phyloP scores from a whole-genome alignment of 1,140 invertebrate genomes.

The Gonatopus flavifemur region DNA sequence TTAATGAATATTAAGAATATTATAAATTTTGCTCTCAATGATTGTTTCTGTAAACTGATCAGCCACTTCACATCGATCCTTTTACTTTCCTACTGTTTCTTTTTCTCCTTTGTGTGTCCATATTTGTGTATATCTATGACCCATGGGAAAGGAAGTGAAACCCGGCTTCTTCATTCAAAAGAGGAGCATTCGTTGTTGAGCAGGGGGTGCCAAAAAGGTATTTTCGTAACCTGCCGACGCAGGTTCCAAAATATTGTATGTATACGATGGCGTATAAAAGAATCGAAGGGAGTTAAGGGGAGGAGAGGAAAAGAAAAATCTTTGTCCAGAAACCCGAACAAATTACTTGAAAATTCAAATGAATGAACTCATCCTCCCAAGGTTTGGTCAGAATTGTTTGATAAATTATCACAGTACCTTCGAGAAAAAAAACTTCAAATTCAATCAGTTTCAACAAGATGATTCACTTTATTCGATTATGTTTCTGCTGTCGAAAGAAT shows the following conservation, averaged over 20 bases:
- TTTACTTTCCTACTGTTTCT: too few species aligned
- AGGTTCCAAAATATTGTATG: slow-evolving; percentile 36
- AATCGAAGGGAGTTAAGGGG: too few species aligned
- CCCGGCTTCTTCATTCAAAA: slow-evolving; percentile 2
- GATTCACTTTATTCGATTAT: too few species aligned
- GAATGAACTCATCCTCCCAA: slow-evolving; percentile 34
- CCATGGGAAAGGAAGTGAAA: slow-evolving; percentile 42
- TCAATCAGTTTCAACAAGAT: too few species aligned
- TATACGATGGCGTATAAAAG: slow-evolving; percentile 1
- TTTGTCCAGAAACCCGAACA: slow-evolving; percentile 38
- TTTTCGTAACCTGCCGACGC: slow-evolving; percentile 36
- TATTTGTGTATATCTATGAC: too few species aligned
- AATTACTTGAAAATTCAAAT: slow-evolving; percentile 36
- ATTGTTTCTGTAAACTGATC: too few species aligned
- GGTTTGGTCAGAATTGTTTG: slow-evolving; percentile 33
- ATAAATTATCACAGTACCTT: slow-evolving; percentile 45
- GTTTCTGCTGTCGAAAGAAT: too few species aligned
- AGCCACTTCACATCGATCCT: too few species aligned
- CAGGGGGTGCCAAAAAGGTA: slow-evolving; percentile 28
- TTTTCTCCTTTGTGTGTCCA: too few species aligned
- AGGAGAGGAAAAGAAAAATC: slow-evolving; percentile 3
- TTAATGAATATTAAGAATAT: too few species aligned
- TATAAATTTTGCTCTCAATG: too few species aligned
- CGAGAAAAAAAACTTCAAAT: too few species aligned
- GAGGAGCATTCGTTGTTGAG: slow-evolving; percentile 6